Base-by-base conservation (phyloP, 2,797 vertebrate genomes). In the Tauraco hartlaubi region DNA sequence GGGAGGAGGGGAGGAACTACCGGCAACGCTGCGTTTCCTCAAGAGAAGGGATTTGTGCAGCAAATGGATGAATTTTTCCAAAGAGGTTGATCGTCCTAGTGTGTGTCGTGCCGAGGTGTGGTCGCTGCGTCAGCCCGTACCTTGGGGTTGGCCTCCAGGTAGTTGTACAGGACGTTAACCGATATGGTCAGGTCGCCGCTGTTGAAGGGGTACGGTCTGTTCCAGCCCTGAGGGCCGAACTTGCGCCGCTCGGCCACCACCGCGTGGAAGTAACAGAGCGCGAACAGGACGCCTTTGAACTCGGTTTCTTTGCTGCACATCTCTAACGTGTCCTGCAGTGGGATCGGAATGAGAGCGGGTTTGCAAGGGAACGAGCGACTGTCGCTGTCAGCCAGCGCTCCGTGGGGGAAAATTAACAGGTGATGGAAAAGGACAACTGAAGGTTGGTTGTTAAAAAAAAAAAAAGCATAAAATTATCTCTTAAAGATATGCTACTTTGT, bases 151-250 rank as follows among this genome's bases (percentile, higher is more conserved):
- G 98, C 98, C 85, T 98, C 98, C 90, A 98, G 95, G 78, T 98
- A 98, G 56, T 98, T 98, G 82, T 91, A 97, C 11, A 98, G 97
- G 43, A 98, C 97, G 0, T 96, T 98, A 20, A 98, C 69, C 0
- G 98, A 98, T 67, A 98, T 98, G 74, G 98, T 98, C 52, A 98
- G 97, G 94, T 98, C 98, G 3, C 98, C 95, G 1, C 96, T 98
- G 96, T 98, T 98, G 96, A 98, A 98, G 72, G 98, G 98, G 66
- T 98, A 98, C 0, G 97, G 59, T 51, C 98, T 88, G 85, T 98
- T 98, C 98, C 98, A 98, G 85, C 98, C 98, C 90, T 98, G 98
- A 12, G 98, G 66, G 0, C 98, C 98, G 3, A 98, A 98, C 91
- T 98, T 98, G 81, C 97, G 97, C 87, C 98, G 91, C 94, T 98